Conservation (phyloP, 64 coral and sea anemone species). For the Platygyra sinensis region DNA sequence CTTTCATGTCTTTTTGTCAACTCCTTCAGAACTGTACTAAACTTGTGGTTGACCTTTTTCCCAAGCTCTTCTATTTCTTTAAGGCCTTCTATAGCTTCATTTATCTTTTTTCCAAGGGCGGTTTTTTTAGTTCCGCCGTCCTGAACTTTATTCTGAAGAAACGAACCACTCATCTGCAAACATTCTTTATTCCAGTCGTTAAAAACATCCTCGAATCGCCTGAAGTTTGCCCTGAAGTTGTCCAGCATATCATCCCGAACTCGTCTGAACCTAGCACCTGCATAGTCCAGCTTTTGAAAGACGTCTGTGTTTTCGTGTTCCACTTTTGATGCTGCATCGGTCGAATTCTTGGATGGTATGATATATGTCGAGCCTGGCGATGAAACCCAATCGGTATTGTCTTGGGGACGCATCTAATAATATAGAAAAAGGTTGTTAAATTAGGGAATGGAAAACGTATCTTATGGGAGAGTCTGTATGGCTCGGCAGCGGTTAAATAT, state of each 20-base stretch:
- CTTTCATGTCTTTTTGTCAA: background rate
- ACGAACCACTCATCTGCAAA: background rate
- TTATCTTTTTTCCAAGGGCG: background rate
- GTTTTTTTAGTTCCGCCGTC: background rate
- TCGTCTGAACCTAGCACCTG: background rate
- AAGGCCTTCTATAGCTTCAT: background rate
- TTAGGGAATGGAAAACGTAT: no score
- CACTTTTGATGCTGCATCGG: background rate
- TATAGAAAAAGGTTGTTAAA: background rate
- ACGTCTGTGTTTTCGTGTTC: background rate
- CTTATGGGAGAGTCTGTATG: no score
- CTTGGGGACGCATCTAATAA: conserved; percentile 4
- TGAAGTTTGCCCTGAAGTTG: background rate
- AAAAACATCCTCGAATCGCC: conserved; percentile 1
- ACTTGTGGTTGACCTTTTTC: background rate
- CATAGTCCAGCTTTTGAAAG: background rate
- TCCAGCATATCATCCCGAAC: background rate
- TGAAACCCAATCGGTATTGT: background rate
- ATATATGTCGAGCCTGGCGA: background rate
- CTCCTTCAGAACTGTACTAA: background rate
- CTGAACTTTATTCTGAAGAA: background rate
- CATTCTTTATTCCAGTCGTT: conserved; percentile 15
- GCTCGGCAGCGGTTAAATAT: no score
- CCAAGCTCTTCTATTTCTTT: conserved; percentile 2
- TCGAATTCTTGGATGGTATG: background rate